These are phyloP conservation scores for Microctonus hyperodae DNA, from an alignment of 2,888 invertebrate genomes.

Conservation along the genomic window DNA sequence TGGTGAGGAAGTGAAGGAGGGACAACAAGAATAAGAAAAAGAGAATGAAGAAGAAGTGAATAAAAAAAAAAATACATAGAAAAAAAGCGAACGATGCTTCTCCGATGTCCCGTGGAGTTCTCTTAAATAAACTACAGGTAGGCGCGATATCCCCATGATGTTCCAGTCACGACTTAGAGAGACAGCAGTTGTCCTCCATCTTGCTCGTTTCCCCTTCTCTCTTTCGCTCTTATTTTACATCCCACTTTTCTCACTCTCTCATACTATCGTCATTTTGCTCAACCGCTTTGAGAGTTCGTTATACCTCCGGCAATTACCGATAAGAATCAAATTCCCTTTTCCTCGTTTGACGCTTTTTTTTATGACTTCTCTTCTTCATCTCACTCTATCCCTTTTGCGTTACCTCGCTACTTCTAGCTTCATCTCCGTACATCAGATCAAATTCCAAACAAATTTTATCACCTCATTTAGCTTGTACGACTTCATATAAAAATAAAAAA, in stretches of 20 bases:
- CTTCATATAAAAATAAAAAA: neutral
- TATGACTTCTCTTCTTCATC: conserved; percentile 23
- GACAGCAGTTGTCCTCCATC: conserved; percentile 27
- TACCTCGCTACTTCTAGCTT: neutral
- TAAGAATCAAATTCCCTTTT: conserved; percentile 40
- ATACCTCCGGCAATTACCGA: conserved; percentile 41
- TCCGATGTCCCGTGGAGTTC: conserved; percentile 45
- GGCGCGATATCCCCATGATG: conserved; percentile 45
- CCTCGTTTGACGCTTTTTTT: conserved; percentile 34
- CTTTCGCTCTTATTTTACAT: conserved; percentile 21
- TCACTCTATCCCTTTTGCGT: neutral
- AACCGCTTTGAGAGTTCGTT: conserved; percentile 38
- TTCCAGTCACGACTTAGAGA: conserved; percentile 40
- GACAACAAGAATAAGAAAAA: neutral
- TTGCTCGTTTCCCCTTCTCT: conserved; percentile 7
- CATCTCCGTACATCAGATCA: neutral
- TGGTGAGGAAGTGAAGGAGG: conserved; percentile 11
- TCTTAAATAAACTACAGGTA: conserved; percentile 51
- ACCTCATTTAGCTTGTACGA: conserved; percentile 6
- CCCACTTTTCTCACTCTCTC: conserved; percentile 30
- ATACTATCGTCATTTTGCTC: conserved; percentile 28
- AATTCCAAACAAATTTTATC: conserved; percentile 6
- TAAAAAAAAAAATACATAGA: neutral
- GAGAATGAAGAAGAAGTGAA: conserved; percentile 3
- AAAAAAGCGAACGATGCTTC: conserved; percentile 23